phyloP scores from a whole-genome alignment of 2,888 invertebrate species.

The Byasa hedistus region DNA sequence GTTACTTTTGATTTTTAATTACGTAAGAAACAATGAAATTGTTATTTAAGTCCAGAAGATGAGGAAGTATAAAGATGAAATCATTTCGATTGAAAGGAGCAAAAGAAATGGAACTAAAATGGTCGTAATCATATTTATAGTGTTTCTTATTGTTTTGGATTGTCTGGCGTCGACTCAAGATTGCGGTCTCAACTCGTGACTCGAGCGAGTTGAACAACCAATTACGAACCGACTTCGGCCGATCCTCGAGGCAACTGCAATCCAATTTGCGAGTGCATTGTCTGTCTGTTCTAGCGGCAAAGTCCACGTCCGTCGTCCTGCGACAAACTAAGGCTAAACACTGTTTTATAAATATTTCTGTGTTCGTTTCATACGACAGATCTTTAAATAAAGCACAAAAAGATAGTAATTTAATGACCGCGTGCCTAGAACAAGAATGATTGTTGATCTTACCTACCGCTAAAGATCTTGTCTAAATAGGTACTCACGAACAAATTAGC shows the following conservation, averaged over 20 bases:
- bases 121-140: conserved; percentile 22
- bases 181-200: conserved; percentile 45
- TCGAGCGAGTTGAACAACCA: conserved; percentile 52
- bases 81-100: not conserved
- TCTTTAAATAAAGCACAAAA: not conserved
- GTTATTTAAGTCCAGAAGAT: not conserved
- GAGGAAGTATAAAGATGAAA: not conserved
- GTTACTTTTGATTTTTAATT: too few relatives aligned
- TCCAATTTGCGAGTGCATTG: conserved; percentile 73
- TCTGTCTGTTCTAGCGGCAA: conserved; percentile 46
- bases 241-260: conserved; percentile 57
- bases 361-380: not conserved
- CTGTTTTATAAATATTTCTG: conserved; percentile 1
- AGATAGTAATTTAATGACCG: not conserved
- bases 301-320: conserved; percentile 16
- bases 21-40: not conserved
- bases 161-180: conserved; percentile 34
- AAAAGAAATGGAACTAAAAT: conserved; percentile 10
- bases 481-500: too few relatives aligned
- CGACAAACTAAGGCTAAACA: conserved; percentile 1
- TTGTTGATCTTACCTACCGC: too few relatives aligned
- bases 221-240: conserved; percentile 57
- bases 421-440: not conserved
- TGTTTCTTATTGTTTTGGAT: conserved; percentile 25
- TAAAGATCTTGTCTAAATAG: too few relatives aligned